Evolutionary conservation across 2,797 vertebrate species (phyloP), one percentile per base, ranked within the genome.

Genomic region (Aplochiton taeniatus): DNA sequence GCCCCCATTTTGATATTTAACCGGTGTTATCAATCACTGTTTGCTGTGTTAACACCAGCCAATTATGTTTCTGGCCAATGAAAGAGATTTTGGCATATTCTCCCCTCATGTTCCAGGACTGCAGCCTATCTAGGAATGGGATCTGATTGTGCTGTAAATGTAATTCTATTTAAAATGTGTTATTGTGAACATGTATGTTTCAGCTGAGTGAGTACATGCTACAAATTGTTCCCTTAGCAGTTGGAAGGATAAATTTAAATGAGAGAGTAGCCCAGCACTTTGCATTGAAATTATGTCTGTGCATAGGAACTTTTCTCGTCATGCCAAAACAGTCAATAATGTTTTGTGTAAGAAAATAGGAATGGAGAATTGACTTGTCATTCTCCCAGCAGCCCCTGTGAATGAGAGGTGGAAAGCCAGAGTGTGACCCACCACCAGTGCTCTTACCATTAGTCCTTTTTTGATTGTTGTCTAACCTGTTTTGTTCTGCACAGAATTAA

Each of bases 401-500:
- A 48, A 51, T 55, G 31, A 64, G 62, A 70, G 70, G 57, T 70
- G 42, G 62, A 60, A 64, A 50, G 48, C 55, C 11, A 16, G 16
- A 1, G 12, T 73, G 58, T 65, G 60, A 47, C 69, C 76, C 83
- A 87, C 85, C 85, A 83, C 71, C 76, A 87, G 85, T 87, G 85
- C 87, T 83, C 82, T 87, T 87, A 80, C 66, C 51, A 55, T 65
- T 57, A 48, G 71, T 79, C 62, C 52, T 80, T 19, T 73, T 87
- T 84, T 77, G 80, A 67, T 79, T 81, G 76, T 83, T 74, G 70
- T 81, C 66, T 51, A 74, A 83, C 57, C 44, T 73, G 46, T 82
- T 81, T 18, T 58, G 45, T 69, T 74, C 48, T 69, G 61, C 71
- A 66, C 76, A 83, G 56, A 50, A 92, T 89, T 80, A 91, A 91